These are phyloP conservation scores for Pelodiscus sinensis DNA, from an alignment of 2,113 vertebrate species.

Conservation along the genomic window DNA sequence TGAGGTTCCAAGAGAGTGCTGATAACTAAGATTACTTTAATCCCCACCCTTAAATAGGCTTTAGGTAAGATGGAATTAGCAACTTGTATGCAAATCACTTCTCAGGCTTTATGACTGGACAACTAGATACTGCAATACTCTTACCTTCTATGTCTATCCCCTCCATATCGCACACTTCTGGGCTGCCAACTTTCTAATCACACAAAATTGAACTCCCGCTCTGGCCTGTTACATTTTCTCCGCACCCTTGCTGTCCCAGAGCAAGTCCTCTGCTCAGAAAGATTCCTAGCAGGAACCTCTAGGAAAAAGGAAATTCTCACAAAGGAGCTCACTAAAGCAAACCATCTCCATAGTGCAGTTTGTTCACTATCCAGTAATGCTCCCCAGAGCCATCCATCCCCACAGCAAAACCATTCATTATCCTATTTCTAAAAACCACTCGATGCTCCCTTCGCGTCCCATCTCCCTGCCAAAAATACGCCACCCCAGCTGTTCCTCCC, in stretches of 20 bases:
- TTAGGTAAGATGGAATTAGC: too few relatives aligned
- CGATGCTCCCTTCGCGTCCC: neutral
- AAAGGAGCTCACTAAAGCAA: neutral
- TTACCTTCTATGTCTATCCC: too few relatives aligned
- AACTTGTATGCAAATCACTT: too few relatives aligned
- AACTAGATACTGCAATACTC: too few relatives aligned
- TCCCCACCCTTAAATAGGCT: too few relatives aligned
- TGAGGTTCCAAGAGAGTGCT: too few relatives aligned
- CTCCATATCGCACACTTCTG: too few relatives aligned
- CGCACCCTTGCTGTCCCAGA: neutral
- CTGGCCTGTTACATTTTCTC: neutral
- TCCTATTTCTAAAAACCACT: neutral
- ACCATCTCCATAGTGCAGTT: neutral
- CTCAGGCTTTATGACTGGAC: too few relatives aligned
- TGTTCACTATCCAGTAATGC: neutral
- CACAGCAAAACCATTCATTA: neutral
- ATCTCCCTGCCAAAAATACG: neutral
- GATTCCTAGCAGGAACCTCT: neutral
- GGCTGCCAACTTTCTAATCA: too few relatives aligned
- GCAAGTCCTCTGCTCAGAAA: neutral
- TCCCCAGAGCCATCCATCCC: neutral
- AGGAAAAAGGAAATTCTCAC: accelerated
- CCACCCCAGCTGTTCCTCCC: neutral
- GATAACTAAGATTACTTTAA: too few relatives aligned
- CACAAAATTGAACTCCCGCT: too few relatives aligned